These are phyloP conservation scores for Oceanodroma tethys DNA, from an alignment of 2,113 vertebrate species.

Conservation along the genomic window DNA sequence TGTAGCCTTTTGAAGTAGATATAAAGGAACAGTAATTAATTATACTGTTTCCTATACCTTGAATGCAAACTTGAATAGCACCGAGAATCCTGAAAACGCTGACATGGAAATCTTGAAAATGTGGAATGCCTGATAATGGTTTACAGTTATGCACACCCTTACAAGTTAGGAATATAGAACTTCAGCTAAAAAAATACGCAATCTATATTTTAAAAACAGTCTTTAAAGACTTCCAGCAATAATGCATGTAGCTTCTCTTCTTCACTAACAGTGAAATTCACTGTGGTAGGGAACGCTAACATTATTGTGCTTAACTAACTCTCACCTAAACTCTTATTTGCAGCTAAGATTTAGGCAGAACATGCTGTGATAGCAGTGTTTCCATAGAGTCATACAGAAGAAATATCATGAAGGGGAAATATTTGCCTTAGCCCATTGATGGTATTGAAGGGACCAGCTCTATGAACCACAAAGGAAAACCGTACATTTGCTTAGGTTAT, in stretches of 20 bases:
- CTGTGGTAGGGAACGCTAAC: neutral
- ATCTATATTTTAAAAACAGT: neutral
- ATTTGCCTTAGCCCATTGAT: neutral
- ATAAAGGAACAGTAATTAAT: constrained; percentile 35
- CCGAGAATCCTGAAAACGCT: neutral
- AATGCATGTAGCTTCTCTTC: neutral
- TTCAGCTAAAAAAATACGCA: neutral
- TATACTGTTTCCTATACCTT: neutral
- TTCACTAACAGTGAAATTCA: neutral
- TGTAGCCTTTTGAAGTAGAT: neutral
- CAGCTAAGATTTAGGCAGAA: neutral
- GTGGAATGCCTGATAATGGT: neutral
- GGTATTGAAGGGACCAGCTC: neutral
- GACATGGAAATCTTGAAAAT: neutral
- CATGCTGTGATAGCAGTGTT: neutral
- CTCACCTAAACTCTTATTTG: neutral
- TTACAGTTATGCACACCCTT: neutral
- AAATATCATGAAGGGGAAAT: neutral
- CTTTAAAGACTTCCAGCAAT: neutral
- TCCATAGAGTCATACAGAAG: neutral
- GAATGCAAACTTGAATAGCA: neutral
- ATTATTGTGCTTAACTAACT: neutral
- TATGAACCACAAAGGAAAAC: neutral
- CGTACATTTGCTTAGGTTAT: neutral
- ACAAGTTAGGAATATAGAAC: neutral